Evolutionary conservation across 2,888 invertebrate genomes (phyloP), one percentile per base, ranked within the genome.

Genomic region (Acanthacorydalis orientalis): DNA sequence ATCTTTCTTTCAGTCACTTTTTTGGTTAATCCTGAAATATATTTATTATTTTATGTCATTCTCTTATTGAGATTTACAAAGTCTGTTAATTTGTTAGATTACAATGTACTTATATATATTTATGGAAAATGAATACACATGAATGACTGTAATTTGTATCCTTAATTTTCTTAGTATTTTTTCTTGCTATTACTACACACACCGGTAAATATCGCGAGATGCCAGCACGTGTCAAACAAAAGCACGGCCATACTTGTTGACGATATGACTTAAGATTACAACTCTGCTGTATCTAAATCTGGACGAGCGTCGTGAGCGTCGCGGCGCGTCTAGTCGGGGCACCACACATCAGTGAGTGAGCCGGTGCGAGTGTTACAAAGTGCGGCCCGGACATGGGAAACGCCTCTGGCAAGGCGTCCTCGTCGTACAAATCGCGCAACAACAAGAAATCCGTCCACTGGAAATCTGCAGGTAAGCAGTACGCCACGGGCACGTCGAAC

Each of bases 371-470:
- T 59, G 59, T 60, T 64, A 59, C 31, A 12, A 23, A 23, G 23
- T 23, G 23, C 23, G 23, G 23, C 23, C 23, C 23, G 23, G 23
- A 31, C 57, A 78, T 78, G 78, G 79, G 79, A 63, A 79, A 79
- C 68, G 68, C 75, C 62, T 69, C 73, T 63, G 72, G 73, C 58
- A 78, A 76, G 65, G 71, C 67, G 53, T 33, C 47, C 11, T 31
- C 64, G 61, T 68, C 23, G 6, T 23, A 23, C 23, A 23, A 72
- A 68, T 67, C 69, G 61, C 67, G 68, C 63, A 65, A 66, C 57
- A 67, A 74, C 65, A 78, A 77, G 61, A 83, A 83, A 69, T 81
- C 80, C 72, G 80, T 84, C 58, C 84, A 83, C 69, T 85, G 85
- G 85, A 84, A 82, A 69, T 78, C 83, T 57, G 82, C 85, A 83